A percentile compares a stretch with the other conserved stretches of the same genome.
Evolutionary conservation across 2,888 invertebrate genomes (phyloP).

Genomic region (Nemotelus pantherinus): DNA sequence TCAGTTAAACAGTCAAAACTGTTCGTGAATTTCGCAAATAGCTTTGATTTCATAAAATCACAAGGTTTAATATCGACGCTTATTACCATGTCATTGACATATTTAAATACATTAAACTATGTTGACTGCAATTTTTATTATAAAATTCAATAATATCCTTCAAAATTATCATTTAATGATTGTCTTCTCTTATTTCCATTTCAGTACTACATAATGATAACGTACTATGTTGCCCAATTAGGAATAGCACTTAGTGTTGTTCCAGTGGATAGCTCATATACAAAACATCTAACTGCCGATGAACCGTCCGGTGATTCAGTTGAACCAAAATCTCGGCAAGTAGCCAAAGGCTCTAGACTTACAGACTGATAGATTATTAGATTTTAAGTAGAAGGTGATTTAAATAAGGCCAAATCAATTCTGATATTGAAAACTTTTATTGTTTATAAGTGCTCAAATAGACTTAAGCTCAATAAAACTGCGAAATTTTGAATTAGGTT

Average conservation of each 20-base stretch:
- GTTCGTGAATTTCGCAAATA: too few species aligned
- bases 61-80: too few species aligned
- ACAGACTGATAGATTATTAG: background rate
- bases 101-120: too few species aligned
- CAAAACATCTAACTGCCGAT: conserved; percentile 19
- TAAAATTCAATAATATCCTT: background rate
- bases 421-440: conserved; percentile 24
- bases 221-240: conserved; percentile 90
- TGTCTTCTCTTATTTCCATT: conserved; percentile 52
- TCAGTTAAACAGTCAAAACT: too few species aligned
- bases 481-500: too few species aligned
- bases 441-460: background rate
- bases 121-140: too few species aligned
- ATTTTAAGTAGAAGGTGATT: background rate
- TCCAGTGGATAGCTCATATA: conserved; percentile 56
- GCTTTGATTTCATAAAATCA: too few species aligned
- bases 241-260: conserved; percentile 83
- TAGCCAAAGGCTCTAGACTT: background rate
- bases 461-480: background rate
- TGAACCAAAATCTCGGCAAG: background rate
- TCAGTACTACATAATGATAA: conserved; percentile 83
- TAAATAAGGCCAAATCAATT: conserved; percentile 27
- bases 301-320: background rate
- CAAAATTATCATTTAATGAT: background rate
- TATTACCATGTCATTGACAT: too few species aligned